These are phyloP conservation scores for Scolopax bukidnonensis DNA, from an alignment of 2,797 vertebrate genomes.

Conservation along the genomic window DNA sequence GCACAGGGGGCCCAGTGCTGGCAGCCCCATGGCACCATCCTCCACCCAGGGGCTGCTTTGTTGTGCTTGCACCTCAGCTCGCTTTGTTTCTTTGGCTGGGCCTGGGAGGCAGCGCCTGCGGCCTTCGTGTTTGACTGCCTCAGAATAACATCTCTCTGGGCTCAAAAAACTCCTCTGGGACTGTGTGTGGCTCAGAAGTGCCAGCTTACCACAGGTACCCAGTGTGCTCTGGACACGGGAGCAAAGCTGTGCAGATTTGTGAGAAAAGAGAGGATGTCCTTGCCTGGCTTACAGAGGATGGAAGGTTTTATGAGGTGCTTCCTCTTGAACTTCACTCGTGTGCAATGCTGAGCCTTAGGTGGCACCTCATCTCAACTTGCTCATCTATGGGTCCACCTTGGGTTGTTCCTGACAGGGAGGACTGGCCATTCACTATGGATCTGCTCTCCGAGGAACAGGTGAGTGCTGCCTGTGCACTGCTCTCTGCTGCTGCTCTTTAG, in stretches of 20 bases:
- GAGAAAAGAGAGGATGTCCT: background rate
- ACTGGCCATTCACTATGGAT: fast-evolving
- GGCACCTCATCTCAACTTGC: background rate
- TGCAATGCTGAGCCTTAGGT: fast-evolving
- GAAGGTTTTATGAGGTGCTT: background rate
- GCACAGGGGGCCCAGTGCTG: fast-evolving
- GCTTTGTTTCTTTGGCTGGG: background rate
- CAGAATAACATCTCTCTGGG: background rate
- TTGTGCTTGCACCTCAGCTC: fast-evolving
- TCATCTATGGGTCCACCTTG: fast-evolving
- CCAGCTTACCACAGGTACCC: too few species aligned
- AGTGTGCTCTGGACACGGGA: fast-evolving
- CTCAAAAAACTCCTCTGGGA: background rate
- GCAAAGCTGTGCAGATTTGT: background rate
- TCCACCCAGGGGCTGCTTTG: fast-evolving
- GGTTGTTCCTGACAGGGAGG: background rate
- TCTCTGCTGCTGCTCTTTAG: background rate
- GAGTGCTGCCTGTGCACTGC: fast-evolving
- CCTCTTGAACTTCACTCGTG: background rate
- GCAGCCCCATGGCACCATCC: fast-evolving
- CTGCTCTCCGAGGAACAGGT: background rate
- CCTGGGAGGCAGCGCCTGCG: fast-evolving
- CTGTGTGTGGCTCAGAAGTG: fast-evolving
- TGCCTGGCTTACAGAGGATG: fast-evolving
- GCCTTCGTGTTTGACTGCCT: background rate